Conservation (phyloP, 2,888 invertebrate genomes). For the Philereme transversata region DNA sequence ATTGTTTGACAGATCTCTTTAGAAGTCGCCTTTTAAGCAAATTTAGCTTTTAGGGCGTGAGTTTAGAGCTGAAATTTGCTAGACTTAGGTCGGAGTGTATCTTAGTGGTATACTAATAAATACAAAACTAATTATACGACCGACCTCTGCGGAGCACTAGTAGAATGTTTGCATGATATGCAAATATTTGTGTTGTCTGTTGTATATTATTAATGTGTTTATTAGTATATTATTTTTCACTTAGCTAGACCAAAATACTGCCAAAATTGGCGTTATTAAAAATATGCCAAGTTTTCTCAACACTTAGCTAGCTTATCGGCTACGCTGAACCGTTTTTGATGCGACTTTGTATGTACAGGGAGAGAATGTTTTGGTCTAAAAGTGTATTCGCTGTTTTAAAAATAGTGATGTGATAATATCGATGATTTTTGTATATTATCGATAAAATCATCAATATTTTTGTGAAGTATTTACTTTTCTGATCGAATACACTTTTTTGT, state of each 20-base stretch:
- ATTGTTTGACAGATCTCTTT: constrained; percentile 27
- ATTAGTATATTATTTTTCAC: constrained; percentile 3
- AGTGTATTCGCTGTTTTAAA: constrained; percentile 14
- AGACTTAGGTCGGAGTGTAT: not conserved
- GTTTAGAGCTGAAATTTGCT: constrained; percentile 11
- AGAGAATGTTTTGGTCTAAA: constrained; percentile 10
- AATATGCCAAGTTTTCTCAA: constrained; percentile 23
- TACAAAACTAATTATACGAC: too few relatives aligned
- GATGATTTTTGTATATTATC: constrained; percentile 9
- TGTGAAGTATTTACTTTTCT: not conserved
- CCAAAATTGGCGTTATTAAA: constrained; percentile 18
- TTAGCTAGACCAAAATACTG: constrained; percentile 16
- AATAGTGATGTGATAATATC: constrained; percentile 13
- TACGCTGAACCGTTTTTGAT: constrained; percentile 32
- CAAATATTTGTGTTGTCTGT: too few relatives aligned
- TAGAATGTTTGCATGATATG: too few relatives aligned
- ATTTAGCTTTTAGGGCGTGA: constrained; percentile 14
- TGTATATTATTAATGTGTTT: too few relatives aligned
- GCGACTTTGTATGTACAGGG: constrained; percentile 32
- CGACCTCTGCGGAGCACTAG: too few relatives aligned
- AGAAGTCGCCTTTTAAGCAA: constrained; percentile 14
- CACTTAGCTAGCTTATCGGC: constrained; percentile 21
- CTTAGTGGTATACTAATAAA: too few relatives aligned
- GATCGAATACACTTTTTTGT: constrained; percentile 7
- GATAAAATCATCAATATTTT: constrained; percentile 3